Base-by-base conservation (phyloP, 1,140 invertebrate species). In the Drosophila pseudoananassae region DNA sequence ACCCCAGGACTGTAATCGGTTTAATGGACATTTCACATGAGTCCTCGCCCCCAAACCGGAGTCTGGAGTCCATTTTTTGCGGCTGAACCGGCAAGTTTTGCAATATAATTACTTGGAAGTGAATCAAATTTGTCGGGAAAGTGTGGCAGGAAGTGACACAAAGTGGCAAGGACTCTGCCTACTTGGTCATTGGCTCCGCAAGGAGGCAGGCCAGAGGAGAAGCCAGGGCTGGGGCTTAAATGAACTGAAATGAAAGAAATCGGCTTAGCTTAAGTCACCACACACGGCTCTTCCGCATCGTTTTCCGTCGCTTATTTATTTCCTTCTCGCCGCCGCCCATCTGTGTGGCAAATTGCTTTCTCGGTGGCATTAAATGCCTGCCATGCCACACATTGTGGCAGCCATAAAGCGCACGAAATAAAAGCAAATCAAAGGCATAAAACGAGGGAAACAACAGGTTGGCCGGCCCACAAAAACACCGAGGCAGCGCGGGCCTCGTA, bases 161-260 rank as follows among this genome's bases (percentile, higher is more conserved):
- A 17, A 10, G 7, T 10, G 8, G 10, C 31, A 10, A 33, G 31
- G 51, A 38, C 25, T 61, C 43, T 25, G 4, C 33, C 29, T 66
- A 78, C 72, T 64, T 57, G 68, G 52, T 61, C 57, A 58, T 55
- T 57, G 75, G 36, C 31, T 9, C 36, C 58, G 38, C 7, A 20
- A 27, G 53, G 33, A 56, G 25, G 6, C 8, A n/a, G 17, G n/a
- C n/a, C n/a, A n/a, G 33, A 14, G 27, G 36, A 64, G 4, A 5
- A 1, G 4, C 25, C 5, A 27, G 5, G 25, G 4, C 50, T 8
- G 10, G 29, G 40, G 61, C 76, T 72, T 60, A 66, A 78, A 78
- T 78, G 58, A 78, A 78, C 69, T 74, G 61, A 78, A 79, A 79
- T 55, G 57, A 78, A 66, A 63, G 61, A 54, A 69, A 69, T 78